Evolutionary conservation across 2,113 vertebrate genomes (phyloP), one percentile per base, ranked within the genome.

Genomic region (Candoia aspera): DNA sequence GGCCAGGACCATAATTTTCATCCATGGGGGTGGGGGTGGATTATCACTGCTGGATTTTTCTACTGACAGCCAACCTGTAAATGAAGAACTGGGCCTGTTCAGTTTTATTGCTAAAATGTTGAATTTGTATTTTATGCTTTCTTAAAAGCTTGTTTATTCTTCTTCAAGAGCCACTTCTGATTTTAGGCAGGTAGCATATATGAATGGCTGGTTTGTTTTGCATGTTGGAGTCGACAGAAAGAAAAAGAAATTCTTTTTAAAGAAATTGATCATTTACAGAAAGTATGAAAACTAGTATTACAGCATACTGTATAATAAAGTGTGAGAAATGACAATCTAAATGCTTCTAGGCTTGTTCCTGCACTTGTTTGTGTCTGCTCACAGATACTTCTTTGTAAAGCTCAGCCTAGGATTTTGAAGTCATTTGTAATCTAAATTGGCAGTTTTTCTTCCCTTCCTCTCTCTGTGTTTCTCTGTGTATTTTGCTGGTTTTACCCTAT

Each of bases 1-100:
- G 55, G 13, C 84, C 90, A 86, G 5, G 29, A 55, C 26, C 33
- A 55, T n/a, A 89, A 95, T 95, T 96, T 94, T 93, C 33, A 88
- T 6, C 55, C 0, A 1, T 42, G 60, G 90, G 37, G 46, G 8
- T 58, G 90, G 37, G 46, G 8, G 23, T 26, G 85, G 58, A 91
- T 94, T 92, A 92, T 0, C 23, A 55, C 1, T 55, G 29, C 11
- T 92, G 94, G 15, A 60, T 17, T 92, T 96, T 95, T 86, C 33
- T 83, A 42, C 62, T 89, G 92, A 89, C 57, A 85, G 57, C 0
- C 4, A 17, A 10, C 24, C 95, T 96, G 90, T 68, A 93, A 92
- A 87, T 96, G 33, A 91, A 93, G 73, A 94, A 91, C 6, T 0
- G 87, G 55, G 29, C 17, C 24, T 90, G 29, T 84, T 87, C 11